Evolutionary conservation across 2,888 invertebrate genomes (phyloP).

Genomic region (Tiliacea citrago): DNA sequence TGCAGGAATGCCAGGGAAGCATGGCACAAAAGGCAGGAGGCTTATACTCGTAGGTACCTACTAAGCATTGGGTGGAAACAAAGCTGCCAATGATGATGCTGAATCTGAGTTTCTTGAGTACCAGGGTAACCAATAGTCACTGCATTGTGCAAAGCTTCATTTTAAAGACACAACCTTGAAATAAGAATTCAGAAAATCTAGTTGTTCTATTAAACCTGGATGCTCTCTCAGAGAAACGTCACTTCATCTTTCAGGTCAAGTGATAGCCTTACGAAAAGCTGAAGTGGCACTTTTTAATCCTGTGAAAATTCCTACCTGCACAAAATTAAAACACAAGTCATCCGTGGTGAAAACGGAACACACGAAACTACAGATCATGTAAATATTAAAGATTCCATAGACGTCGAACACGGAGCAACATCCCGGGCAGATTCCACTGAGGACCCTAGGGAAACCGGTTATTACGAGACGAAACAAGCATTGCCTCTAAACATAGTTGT

Average conservation of each 20-base stretch:
- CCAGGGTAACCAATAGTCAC: neutral
- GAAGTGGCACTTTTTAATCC: neutral
- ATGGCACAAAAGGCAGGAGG: too few species aligned
- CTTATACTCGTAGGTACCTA: too few species aligned
- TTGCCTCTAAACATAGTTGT: slow-evolving; percentile 14
- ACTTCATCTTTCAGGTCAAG: neutral
- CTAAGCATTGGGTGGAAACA: too few species aligned
- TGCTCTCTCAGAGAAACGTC: neutral
- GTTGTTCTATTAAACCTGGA: neutral
- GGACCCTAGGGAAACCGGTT: slow-evolving; percentile 38
- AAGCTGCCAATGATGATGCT: too few species aligned
- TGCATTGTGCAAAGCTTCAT: neutral
- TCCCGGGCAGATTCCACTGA: neutral
- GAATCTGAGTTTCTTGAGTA: neutral
- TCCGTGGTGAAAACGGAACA: neutral
- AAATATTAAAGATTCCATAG: slow-evolving; percentile 23
- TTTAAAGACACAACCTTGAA: too few species aligned
- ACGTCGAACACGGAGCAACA: neutral
- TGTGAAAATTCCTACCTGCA: neutral
- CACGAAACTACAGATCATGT: neutral
- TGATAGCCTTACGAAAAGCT: neutral
- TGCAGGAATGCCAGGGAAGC: too few species aligned
- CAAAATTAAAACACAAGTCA: neutral
- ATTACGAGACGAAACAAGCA: slow-evolving; percentile 36
- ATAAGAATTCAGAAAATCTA: neutral